A percentile compares a stretch with the other conserved stretches of the same genome.
These are phyloP conservation scores for Xenopus borealis DNA, from an alignment of 2,113 vertebrate species.

Conservation along the genomic window DNA sequence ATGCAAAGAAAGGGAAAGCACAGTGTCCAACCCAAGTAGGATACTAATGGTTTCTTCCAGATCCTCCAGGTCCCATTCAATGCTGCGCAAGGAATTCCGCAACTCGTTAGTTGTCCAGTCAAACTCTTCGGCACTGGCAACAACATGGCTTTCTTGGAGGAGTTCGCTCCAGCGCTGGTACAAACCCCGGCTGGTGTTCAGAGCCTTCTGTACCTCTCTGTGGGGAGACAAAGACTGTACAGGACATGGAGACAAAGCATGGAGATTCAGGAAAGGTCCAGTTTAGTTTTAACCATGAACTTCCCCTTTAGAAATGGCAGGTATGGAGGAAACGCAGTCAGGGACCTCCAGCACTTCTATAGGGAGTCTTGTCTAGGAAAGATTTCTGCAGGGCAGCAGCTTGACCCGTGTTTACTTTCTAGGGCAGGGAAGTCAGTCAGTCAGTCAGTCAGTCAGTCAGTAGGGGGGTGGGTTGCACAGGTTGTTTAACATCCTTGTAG, in stretches of 20 bases:
- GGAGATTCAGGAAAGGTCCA: background rate
- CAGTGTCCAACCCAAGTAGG: slow-evolving; percentile 59
- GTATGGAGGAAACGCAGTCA: no score
- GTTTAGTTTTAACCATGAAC: no score
- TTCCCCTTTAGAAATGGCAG: no score
- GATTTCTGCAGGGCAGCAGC: no score
- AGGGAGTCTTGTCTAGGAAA: no score
- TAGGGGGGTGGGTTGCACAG: no score
- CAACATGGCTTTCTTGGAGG: slow-evolving; percentile 74
- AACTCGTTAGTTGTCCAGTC: slow-evolving; percentile 98
- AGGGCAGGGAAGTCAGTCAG: no score
- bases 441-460: no score
- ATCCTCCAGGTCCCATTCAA: slow-evolving; percentile 97
- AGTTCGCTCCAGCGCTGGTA: slow-evolving; percentile 93
- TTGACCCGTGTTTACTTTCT: no score
- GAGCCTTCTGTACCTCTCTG: slow-evolving; percentile 96
- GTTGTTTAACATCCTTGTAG: no score
- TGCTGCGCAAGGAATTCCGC: slow-evolving; percentile 92
- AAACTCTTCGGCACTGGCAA: slow-evolving; percentile 85
- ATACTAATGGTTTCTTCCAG: slow-evolving; percentile 98
- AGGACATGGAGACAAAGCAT: background rate
- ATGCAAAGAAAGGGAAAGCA: no score
- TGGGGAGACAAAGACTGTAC: background rate
- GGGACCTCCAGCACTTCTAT: no score
- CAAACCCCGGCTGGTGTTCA: slow-evolving; percentile 89